Base-by-base conservation (phyloP, 2,113 vertebrate species). In the Epinephelus cyanopodus region DNA sequence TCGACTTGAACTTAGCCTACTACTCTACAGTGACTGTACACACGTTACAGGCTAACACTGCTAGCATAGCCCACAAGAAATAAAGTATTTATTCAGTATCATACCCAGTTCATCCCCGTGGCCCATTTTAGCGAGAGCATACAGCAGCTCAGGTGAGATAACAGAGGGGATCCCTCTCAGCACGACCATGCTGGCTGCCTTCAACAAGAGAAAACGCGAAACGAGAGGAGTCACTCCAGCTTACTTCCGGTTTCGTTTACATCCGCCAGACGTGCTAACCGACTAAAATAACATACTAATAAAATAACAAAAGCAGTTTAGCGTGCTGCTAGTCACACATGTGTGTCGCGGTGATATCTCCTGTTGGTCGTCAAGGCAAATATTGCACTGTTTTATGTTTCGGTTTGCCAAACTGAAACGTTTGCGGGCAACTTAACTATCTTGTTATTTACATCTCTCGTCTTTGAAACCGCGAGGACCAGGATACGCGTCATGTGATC, bases 61-160 rank as follows among this genome's bases (percentile, higher is more conserved):
- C 13, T 54, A 23, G 45, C 1, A 33, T 27, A 60, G 11, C 2
- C 45, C 14, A 19, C 17, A 8, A 57, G 1, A 47, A 29, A 74
- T 18, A 21, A 5, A 57, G 9, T 2, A 5, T 67, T 19, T 13
- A 19, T 69, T 27, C 4, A 42, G 74, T 0, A 67, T 42, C 92
- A 83, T 93, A 96, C 95, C 95, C 69, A 96, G 80, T 73, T 96
- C 94, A 82, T 95, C 95, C 14, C 95, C 95, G 29, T 95, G 95
- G 18, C 95, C 95, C 95, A 96, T 96, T 86, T 94, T 92, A 45
- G 95, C 95, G 45, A 96, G 91, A 10, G 83, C 87, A 80, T 93
- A 95, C 19, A 96, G 82, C 79, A 96, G 60, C 2, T 95, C 95
- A 14, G 95, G 95, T 4, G 95, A 95, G 21, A 96, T 53, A 37